A percentile compares a stretch with the other conserved stretches of the same genome.
Conservation (phyloP, 2,888 invertebrate genomes). For the Aricia artaxerxes region DNA sequence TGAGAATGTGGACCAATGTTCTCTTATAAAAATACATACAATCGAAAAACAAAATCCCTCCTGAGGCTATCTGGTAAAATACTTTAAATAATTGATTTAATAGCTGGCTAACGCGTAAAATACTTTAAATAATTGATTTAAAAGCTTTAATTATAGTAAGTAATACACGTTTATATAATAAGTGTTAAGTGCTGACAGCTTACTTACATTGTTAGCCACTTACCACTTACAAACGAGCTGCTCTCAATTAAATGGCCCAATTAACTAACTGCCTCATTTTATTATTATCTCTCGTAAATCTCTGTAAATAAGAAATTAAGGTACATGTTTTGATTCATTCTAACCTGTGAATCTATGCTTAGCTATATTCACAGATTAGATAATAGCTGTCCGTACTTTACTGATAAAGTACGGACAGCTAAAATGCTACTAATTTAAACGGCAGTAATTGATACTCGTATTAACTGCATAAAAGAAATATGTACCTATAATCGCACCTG, state of each 20-base stretch:
- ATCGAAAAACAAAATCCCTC: too few relatives aligned
- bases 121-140: neutral
- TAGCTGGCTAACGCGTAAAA: neutral
- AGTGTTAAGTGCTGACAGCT: neutral
- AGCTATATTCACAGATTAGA: too few relatives aligned
- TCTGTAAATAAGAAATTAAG: neutral
- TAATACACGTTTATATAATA: conserved; percentile 10
- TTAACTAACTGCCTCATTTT: conserved; percentile 3
- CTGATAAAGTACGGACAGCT: too few relatives aligned
- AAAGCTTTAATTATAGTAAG: neutral
- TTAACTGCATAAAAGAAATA: too few relatives aligned
- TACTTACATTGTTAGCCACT: conserved; percentile 4
- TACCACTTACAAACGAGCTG: conserved; percentile 2
- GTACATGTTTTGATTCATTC: neutral
- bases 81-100: neutral
- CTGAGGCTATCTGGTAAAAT: neutral
- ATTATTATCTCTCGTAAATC: neutral
- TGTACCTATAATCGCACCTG: too few relatives aligned
- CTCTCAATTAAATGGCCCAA: neutral
- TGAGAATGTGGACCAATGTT: too few relatives aligned
- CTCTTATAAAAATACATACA: too few relatives aligned
- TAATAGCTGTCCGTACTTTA: too few relatives aligned
- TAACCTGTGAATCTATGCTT: neutral
- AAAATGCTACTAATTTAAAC: too few relatives aligned
- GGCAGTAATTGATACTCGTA: too few relatives aligned